Evolutionary conservation across 2,113 vertebrate species (phyloP).

Genomic region (Scartelaos histophorus): DNA sequence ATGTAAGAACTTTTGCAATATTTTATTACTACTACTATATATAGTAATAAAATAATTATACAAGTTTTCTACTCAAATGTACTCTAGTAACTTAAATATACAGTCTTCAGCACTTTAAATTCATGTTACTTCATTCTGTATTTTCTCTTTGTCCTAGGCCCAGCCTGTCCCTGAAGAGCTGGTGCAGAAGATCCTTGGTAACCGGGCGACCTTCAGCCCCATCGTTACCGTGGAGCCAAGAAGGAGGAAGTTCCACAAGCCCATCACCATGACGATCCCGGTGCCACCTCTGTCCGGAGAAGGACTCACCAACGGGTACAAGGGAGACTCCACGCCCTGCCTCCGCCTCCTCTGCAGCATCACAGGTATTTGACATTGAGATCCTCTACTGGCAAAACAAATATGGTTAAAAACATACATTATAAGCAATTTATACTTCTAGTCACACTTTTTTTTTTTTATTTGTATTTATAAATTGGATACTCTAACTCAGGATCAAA

Average conservation of each 20-base stretch:
- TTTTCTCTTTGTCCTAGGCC: constrained; percentile 74
- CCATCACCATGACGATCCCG: constrained; percentile 98
- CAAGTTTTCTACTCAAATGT: too few relatives aligned
- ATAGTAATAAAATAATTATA: not conserved
- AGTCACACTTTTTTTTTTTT: too few relatives aligned
- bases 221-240: constrained; percentile 98
- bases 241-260: constrained; percentile 97
- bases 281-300: constrained; percentile 92
- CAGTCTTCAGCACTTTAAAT: not conserved
- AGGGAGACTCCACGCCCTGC: constrained; percentile 89
- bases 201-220: constrained; percentile 96
- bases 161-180: constrained; percentile 94
- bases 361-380: constrained; percentile 81
- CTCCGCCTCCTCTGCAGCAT: constrained; percentile 97
- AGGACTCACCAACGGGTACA: constrained; percentile 86
- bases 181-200: constrained; percentile 94
- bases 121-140: not conserved
- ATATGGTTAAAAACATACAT: too few relatives aligned
- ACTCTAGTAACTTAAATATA: not conserved
- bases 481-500: too few relatives aligned
- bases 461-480: too few relatives aligned
- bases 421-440: too few relatives aligned
- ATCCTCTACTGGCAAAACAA: not conserved
- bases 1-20: too few relatives aligned
- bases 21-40: too few relatives aligned